Evolutionary conservation across 1,140 invertebrate species (phyloP).

Genomic region (Sitodiplosis mosellana): DNA sequence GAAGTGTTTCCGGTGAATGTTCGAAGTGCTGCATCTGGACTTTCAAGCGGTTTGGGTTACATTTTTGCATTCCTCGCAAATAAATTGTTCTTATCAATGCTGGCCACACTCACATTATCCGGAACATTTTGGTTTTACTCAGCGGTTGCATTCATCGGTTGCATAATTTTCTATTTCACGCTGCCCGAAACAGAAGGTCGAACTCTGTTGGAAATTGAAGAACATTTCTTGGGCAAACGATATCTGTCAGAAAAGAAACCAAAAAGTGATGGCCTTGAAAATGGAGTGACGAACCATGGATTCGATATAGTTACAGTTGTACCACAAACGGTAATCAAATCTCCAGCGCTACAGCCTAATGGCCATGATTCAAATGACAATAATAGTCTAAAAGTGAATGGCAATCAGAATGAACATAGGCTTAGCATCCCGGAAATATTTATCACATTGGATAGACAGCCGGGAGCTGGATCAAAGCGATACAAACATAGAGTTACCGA

Average conservation of each 20-base stretch:
- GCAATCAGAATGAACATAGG: no score
- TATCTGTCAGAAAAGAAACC: neutral
- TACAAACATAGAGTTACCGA: no score
- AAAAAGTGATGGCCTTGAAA: no score
- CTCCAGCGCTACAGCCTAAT: no score
- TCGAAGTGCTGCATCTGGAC: slow-evolving; percentile 43
- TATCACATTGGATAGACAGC: no score
- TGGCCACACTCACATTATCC: slow-evolving; percentile 35
- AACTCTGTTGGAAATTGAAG: slow-evolving; percentile 50
- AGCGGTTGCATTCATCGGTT: slow-evolving; percentile 35
- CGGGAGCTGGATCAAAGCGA: no score
- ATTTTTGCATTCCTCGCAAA: slow-evolving; percentile 51
- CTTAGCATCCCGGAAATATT: no score
- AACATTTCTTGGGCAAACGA: slow-evolving; percentile 42
- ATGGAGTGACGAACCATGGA: no score
- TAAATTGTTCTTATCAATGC: slow-evolving; percentile 47
- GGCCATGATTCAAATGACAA: no score
- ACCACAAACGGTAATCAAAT: no score
- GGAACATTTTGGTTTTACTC: slow-evolving; percentile 45
- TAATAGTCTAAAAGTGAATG: no score
- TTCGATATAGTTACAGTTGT: no score
- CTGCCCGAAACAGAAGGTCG: slow-evolving; percentile 61
- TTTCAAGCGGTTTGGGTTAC: slow-evolving; percentile 48
- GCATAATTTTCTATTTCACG: slow-evolving; percentile 31
- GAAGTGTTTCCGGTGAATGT: slow-evolving; percentile 47